A percentile compares a stretch with the other conserved stretches of the same genome.
Conservation (phyloP, 2,113 vertebrate genomes). For the Sclerurus mexicanus region DNA sequence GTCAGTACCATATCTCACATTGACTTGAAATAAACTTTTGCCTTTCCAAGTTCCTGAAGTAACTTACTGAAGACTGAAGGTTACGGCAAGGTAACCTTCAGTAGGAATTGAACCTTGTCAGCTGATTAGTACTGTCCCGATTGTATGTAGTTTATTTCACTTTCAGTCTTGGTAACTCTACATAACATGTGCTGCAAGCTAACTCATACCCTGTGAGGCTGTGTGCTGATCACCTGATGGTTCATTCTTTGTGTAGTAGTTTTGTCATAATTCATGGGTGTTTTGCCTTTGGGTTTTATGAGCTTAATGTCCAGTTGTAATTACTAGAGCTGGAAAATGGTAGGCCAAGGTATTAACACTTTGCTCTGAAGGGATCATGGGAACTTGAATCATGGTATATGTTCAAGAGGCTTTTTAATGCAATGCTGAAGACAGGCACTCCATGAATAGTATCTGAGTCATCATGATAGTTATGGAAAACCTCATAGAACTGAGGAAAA, state of each 20-base stretch:
- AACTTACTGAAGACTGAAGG: neutral
- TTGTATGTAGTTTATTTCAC: neutral
- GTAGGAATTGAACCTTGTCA: neutral
- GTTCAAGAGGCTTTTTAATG: neutral
- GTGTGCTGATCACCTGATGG: neutral
- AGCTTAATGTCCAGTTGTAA: neutral
- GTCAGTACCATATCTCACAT: neutral
- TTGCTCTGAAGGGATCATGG: neutral
- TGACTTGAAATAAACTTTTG: neutral
- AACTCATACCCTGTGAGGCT: neutral
- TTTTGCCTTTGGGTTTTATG: neutral
- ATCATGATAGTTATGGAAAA: neutral
- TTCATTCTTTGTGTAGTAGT: neutral
- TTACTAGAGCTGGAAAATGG: neutral
- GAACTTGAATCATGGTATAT: neutral
- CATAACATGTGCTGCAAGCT: accelerated
- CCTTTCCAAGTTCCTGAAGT: neutral
- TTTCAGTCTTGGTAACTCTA: neutral
- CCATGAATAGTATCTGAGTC: neutral
- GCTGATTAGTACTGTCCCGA: neutral
- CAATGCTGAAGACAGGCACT: neutral
- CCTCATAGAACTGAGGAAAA: neutral
- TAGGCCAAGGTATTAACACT: neutral
- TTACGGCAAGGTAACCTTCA: neutral
- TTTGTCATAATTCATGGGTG: neutral